phyloP scores from a whole-genome alignment of 2,113 vertebrate species.

The Sebastes fasciatus region DNA sequence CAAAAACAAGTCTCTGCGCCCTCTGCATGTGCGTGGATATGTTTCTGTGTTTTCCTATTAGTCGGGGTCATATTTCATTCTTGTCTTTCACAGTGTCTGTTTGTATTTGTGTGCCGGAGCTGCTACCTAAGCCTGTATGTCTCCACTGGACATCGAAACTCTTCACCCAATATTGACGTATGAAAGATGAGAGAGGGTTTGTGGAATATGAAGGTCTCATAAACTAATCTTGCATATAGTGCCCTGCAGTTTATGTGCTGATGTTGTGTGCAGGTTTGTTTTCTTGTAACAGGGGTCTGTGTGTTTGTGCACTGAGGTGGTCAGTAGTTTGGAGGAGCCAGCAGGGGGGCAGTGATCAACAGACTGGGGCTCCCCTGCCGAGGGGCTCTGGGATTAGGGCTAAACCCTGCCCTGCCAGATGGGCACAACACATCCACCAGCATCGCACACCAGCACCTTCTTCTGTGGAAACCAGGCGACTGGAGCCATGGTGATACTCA shows the following conservation, averaged over 20 bases:
- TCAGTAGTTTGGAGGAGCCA: slow-evolving; percentile 81
- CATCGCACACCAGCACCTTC: slow-evolving; percentile 59
- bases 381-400: slow-evolving; percentile 95
- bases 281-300: slow-evolving; percentile 48
- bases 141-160: slow-evolving; percentile 27
- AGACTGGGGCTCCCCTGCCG: slow-evolving; percentile 92
- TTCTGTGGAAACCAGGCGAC: slow-evolving; percentile 22
- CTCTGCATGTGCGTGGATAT: slow-evolving; percentile 52
- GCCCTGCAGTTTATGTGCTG: slow-evolving; percentile 28
- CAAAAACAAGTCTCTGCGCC: slow-evolving; percentile 60
- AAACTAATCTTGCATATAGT: slow-evolving; percentile 1
- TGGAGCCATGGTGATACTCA: slow-evolving; percentile 3
- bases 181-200: slow-evolving; percentile 28
- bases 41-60: slow-evolving; percentile 39
- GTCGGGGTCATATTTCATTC: slow-evolving; percentile 54
- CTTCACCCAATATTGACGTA: slow-evolving; percentile 47
- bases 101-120: slow-evolving; percentile 41
- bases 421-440: slow-evolving; percentile 89
- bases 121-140: slow-evolving; percentile 31
- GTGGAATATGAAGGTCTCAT: slow-evolving; percentile 8
- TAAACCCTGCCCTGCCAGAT: slow-evolving; percentile 97
- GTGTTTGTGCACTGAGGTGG: slow-evolving; percentile 84
- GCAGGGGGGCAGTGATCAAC: slow-evolving; percentile 89
- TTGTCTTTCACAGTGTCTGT: slow-evolving; percentile 43
- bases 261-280: slow-evolving; percentile 45